Evolutionary conservation across 2,797 vertebrate species (phyloP).

Genomic region (Lepidocolaptes lacrymiger): DNA sequence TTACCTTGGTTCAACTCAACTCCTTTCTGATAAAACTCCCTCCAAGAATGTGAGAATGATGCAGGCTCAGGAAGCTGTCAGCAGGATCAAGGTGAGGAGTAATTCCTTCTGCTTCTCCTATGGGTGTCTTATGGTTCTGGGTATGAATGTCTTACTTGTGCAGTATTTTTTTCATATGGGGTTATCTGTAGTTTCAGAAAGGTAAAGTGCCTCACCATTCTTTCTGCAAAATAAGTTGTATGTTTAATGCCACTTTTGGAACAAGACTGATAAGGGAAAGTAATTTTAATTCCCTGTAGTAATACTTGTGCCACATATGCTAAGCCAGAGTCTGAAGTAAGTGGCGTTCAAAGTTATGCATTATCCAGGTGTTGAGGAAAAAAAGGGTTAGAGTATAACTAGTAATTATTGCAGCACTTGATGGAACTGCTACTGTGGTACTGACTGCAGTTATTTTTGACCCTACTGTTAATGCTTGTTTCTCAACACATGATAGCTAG

Average conservation of each 20-base stretch:
- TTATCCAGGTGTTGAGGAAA: background rate
- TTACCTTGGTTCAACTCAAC: slow-evolving; percentile 95
- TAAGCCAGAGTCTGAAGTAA: background rate
- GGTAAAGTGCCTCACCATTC: background rate
- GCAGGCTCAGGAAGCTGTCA: slow-evolving; percentile 97
- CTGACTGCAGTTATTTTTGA: background rate
- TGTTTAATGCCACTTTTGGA: background rate
- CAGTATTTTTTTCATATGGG: background rate
- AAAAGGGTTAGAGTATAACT: background rate
- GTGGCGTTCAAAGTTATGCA: background rate
- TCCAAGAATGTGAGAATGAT: slow-evolving; percentile 98
- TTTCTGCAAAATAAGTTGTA: background rate
- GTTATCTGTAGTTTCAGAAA: background rate
- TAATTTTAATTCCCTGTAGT: background rate
- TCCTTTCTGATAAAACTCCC: slow-evolving; percentile 95
- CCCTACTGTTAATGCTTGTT: background rate
- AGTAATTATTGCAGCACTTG: background rate
- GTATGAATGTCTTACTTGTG: background rate
- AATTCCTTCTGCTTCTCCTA: background rate
- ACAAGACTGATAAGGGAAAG: background rate
- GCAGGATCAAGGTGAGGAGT: slow-evolving; percentile 92
- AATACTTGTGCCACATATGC: fast-evolving
- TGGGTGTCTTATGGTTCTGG: background rate
- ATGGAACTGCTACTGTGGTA: background rate
- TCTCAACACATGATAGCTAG: background rate